phyloP scores from a whole-genome alignment of 1,140 invertebrate genomes.

The Aphis gossypii region DNA sequence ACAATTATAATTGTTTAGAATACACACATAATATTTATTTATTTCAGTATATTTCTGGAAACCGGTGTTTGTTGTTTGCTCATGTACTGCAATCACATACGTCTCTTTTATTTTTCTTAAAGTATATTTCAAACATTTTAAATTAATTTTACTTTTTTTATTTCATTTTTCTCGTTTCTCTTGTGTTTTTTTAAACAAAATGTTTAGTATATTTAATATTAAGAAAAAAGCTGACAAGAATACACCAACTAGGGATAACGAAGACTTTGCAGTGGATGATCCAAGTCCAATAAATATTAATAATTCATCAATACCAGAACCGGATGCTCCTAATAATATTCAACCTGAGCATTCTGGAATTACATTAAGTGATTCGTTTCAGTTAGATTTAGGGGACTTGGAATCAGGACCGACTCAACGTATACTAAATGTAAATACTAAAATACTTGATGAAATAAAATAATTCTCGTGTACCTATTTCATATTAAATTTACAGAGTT shows the following conservation, averaged over 20 bases:
- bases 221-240: not conserved
- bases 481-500: constrained; percentile 20
- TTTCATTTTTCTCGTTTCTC: not conserved
- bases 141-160: too few relatives aligned
- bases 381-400: not conserved
- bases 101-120: not conserved
- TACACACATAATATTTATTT: constrained; percentile 21
- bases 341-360: constrained; percentile 6
- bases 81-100: not conserved
- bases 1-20: not conserved
- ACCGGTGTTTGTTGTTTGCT: too few relatives aligned
- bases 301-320: too few relatives aligned
- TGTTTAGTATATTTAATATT: constrained; percentile 31
- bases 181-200: not conserved
- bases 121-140: not conserved
- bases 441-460: constrained; percentile 28
- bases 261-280: not conserved
- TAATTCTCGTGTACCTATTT: constrained; percentile 9
- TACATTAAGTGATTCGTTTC: too few relatives aligned
- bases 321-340: too few relatives aligned
- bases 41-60: constrained; percentile 7
- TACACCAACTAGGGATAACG: not conserved
- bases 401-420: too few relatives aligned
- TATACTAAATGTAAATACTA: not conserved
- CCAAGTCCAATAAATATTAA: constrained; percentile 35